These are phyloP conservation scores for Polymixis flavicincta DNA, from an alignment of 2,888 invertebrate species.

Conservation along the genomic window DNA sequence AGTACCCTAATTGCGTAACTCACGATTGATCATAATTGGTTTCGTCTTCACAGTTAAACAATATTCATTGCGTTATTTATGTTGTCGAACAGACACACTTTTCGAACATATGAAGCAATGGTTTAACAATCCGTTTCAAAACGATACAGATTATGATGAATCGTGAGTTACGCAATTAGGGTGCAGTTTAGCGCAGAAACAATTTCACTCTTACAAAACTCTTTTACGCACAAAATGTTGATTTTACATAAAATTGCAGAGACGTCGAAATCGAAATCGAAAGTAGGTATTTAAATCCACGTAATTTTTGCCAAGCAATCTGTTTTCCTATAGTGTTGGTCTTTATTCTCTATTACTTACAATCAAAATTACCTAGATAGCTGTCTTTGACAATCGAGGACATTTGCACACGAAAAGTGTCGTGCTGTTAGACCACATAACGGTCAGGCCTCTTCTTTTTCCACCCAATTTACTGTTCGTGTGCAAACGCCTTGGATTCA, in stretches of 20 bases:
- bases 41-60: no score
- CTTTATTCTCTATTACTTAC: background rate
- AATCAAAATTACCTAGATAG: background rate
- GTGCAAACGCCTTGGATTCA: background rate
- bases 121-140: no score
- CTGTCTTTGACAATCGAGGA: slow-evolving; percentile 4
- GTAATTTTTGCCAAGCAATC: background rate
- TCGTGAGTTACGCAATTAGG: no score
- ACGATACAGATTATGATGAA: no score
- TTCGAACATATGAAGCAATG: no score
- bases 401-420: slow-evolving; percentile 5
- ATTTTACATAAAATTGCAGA: background rate
- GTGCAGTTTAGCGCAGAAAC: background rate
- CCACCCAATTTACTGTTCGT: background rate
- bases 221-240: background rate
- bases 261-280: background rate
- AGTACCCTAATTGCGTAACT: no score
- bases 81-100: no score
- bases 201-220: background rate
- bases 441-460: background rate
- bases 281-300: background rate
- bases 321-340: background rate
- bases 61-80: no score
- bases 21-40: no score
- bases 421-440: background rate